Conservation (phyloP, 2,113 vertebrate species). For the Antechinus stuartii region DNA sequence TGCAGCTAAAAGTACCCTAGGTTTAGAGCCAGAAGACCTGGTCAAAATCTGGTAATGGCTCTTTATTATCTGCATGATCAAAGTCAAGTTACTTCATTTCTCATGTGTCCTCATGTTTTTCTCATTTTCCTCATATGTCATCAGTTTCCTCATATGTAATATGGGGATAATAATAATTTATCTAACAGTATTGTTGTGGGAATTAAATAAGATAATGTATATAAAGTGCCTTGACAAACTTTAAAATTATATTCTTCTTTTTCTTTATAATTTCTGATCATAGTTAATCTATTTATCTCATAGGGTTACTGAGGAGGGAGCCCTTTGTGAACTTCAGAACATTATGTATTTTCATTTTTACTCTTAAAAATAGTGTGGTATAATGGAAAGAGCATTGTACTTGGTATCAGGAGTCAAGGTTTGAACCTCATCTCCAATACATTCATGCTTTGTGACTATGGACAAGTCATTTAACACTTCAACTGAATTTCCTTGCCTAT, state of each 20-base stretch:
- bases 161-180: background rate
- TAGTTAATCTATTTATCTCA: background rate
- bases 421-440: background rate
- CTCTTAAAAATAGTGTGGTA: background rate
- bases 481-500: background rate
- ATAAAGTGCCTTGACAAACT: background rate
- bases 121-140: too few relatives aligned
- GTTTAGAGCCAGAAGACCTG: background rate
- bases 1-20: background rate
- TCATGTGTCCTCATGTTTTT: background rate
- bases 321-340: background rate
- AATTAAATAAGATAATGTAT: background rate
- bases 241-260: background rate
- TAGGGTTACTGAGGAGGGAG: background rate
- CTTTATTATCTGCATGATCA: background rate
- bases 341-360: background rate
- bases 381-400: background rate
- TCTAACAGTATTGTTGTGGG: background rate
- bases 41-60: background rate
- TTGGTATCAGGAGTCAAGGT: background rate
- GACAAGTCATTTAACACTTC: background rate
- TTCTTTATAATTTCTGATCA: background rate
- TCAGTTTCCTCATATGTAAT: background rate
- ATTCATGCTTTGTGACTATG: background rate
- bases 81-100: background rate